Evolutionary conservation across 2,888 invertebrate genomes (phyloP).

Genomic region (Amiota minor): DNA sequence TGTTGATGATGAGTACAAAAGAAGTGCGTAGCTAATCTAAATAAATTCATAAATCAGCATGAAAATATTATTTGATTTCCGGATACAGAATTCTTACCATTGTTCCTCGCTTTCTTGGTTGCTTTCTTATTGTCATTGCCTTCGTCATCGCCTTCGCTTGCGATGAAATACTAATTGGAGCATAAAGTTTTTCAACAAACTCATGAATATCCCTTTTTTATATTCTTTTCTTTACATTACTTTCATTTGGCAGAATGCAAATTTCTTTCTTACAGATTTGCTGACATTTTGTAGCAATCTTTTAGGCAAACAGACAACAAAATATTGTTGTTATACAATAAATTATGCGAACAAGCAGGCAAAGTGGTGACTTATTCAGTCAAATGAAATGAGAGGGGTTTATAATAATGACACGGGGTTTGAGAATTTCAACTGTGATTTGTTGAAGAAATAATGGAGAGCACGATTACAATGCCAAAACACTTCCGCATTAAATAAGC

Average conservation of each 20-base stretch:
- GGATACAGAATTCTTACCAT: conserved; percentile 29
- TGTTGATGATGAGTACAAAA: neutral
- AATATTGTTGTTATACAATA: conserved; percentile 9
- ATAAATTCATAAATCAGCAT: conserved; percentile 65
- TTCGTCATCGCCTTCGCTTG: neutral
- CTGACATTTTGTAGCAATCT: conserved; percentile 18
- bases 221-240: conserved; percentile 30
- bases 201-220: conserved; percentile 36
- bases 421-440: no score
- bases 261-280: neutral
- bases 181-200: conserved; percentile 49
- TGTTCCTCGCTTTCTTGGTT: neutral
- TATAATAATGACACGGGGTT: neutral
- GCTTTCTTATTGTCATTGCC: conserved; percentile 2
- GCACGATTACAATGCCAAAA: neutral
- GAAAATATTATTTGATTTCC: conserved; percentile 68
- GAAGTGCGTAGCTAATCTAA: conserved; percentile 49
- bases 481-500: conserved; percentile 3
- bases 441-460: no score
- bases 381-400: neutral
- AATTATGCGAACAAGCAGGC: neutral
- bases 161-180: conserved; percentile 61
- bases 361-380: neutral
- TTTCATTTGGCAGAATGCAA: neutral
- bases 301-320: conserved; percentile 7